Base-by-base conservation (phyloP, 2,888 invertebrate species). In the Dendrolimus pini region DNA sequence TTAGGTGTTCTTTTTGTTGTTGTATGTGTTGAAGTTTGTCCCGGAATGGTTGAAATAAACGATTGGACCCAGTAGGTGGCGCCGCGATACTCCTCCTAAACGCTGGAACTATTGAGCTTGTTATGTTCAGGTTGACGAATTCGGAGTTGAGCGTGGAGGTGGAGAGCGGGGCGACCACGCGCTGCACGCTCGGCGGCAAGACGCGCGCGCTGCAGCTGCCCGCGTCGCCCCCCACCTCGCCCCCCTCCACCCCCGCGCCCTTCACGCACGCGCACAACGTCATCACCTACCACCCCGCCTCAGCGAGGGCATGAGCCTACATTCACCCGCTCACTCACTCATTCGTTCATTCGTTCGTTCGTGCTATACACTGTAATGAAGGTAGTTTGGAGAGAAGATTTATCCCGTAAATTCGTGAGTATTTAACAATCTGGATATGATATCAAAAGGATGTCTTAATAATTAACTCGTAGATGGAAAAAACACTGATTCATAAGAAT, bases 131-230 rank as follows among this genome's bases (percentile, higher is more conserved):
- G 80, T 78, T 94, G 59, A 93, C 94, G 54, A 93, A 93, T 9
- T 87, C 91, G 0, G 96, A 97, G 60, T 80, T 98, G 41, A 85
- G 93, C 30, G 96, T 96, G 12, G 95, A 94, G 58, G 94, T 97
- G 2, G 93, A 93, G 72, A 94, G 94, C 30, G 94, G 94, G 53
- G 94, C 94, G 61, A 94, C 93, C 2, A 94, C 97, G 61, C 93
- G 94, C 66, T 97, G 97, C 80, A 96, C 94, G 75, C 91, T 98
- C 64, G 98, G 97, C 56, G 95, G 96, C 67, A 97, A 97, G 85
- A 90, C 93, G 13, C 85, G 89, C 65, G 87, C 90, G 61, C 76
- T 91, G 61, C 90, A 89, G 72, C 78, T 89, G 65, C 84, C 55
- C 71, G 55, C 56, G 66, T 7, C 56, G 59, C 66, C 54, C 61